Percentiles rank a stretch among this genome's conserved stretches.
phyloP scores from a whole-genome alignment of 2,888 invertebrate genomes.

The Trachelus iudaicus region DNA sequence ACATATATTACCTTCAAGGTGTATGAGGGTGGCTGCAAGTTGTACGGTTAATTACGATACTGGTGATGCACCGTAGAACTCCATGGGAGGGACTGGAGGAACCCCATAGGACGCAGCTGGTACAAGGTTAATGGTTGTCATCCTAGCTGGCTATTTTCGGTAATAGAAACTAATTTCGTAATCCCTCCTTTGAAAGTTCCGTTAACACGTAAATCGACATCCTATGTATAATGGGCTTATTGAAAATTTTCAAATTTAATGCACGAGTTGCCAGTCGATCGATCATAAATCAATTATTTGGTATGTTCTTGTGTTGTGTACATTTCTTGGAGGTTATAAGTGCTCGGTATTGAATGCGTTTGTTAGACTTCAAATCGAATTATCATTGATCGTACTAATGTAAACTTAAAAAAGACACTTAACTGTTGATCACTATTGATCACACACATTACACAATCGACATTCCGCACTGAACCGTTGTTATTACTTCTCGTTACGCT shows the following conservation, averaged over 20 bases:
- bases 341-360: background rate
- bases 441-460: background rate
- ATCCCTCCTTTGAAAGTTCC: background rate
- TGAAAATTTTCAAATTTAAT: background rate
- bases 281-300: background rate
- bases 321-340: background rate
- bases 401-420: background rate
- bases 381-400: background rate
- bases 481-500: background rate
- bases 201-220: background rate
- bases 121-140: conserved; percentile 47
- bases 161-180: conserved; percentile 48
- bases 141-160: conserved; percentile 47
- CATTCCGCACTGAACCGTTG: background rate
- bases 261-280: background rate
- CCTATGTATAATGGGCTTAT: background rate
- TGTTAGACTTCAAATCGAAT: background rate
- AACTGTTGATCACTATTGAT: background rate
- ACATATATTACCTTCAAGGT: background rate
- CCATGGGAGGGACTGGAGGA: conserved; percentile 1
- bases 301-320: background rate
- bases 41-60: conserved; percentile 43
- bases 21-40: conserved; percentile 14
- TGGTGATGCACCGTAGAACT: conserved; percentile 20
- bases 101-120: conserved; percentile 42